phyloP scores from a whole-genome alignment of 35 echinoderm and acorn worm genomes.

The Antedon bifida region DNA sequence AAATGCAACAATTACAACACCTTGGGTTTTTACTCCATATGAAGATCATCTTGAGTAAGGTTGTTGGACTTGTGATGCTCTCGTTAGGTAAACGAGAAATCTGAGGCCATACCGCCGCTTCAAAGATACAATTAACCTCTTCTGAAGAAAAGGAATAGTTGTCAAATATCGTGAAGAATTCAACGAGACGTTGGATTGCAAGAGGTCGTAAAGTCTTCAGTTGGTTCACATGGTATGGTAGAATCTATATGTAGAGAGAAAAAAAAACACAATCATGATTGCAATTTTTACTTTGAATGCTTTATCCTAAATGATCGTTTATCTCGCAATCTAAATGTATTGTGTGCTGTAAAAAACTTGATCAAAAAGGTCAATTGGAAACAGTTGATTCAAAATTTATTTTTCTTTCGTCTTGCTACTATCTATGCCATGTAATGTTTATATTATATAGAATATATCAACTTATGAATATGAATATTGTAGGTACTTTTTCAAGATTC shows the following conservation, averaged over 20 bases:
- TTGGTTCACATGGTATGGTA: conserved; percentile 40
- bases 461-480: no score
- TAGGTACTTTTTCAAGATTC: no score
- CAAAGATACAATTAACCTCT: conserved; percentile 74
- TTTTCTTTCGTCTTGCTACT: no score
- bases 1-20: conserved; percentile 13
- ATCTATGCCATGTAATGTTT: no score
- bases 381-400: no score
- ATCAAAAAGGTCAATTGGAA: no score
- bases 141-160: conserved; percentile 41
- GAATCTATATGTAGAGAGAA: conserved; percentile 32
- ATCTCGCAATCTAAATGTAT: no score
- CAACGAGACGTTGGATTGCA: conserved; percentile 30
- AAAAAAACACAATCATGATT: neutral
- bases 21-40: conserved; percentile 57
- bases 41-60: conserved; percentile 46
- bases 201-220: conserved; percentile 74
- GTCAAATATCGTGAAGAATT: conserved; percentile 78
- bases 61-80: conserved; percentile 51
- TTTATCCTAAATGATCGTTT: no score
- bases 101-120: conserved; percentile 63
- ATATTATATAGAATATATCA: no score
- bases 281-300: no score
- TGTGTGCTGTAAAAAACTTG: no score
- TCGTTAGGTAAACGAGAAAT: conserved; percentile 45